These are phyloP conservation scores for Pimpla rufipes DNA, from an alignment of 2,888 invertebrate species.

Conservation along the genomic window DNA sequence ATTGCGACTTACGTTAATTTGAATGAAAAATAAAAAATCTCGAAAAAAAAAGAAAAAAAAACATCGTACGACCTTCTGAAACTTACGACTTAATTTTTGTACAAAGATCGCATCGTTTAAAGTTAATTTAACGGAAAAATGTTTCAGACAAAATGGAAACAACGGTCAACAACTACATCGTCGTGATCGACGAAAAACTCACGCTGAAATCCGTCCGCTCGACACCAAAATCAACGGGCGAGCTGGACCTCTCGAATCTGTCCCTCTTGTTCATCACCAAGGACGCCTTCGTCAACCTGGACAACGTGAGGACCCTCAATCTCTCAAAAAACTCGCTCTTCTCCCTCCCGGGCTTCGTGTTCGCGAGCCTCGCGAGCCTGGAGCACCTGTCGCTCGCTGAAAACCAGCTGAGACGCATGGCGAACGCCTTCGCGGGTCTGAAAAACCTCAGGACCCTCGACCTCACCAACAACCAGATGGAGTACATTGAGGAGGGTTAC, in stretches of 20 bases:
- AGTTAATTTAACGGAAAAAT: too few relatives aligned
- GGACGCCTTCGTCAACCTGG: constrained; percentile 72
- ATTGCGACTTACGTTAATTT: too few relatives aligned
- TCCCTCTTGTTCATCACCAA: constrained; percentile 65
- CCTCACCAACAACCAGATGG: constrained; percentile 71
- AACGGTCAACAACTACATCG: neutral
- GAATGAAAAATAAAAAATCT: too few relatives aligned
- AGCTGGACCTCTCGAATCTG: constrained; percentile 68
- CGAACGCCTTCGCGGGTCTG: constrained; percentile 70
- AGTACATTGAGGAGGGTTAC: neutral
- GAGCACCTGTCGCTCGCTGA: constrained; percentile 71
- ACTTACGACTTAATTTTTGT: too few relatives aligned
- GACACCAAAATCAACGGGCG: neutral
- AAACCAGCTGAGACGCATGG: constrained; percentile 35
- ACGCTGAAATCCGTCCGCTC: neutral
- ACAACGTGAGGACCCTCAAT: constrained; percentile 66
- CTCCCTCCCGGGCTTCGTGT: constrained; percentile 73
- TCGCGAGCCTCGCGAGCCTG: constrained; percentile 74
- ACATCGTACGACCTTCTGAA: too few relatives aligned
- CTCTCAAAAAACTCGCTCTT: constrained; percentile 72
- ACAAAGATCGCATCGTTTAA: too few relatives aligned
- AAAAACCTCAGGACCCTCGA: constrained; percentile 73
- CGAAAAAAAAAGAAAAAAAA: too few relatives aligned
- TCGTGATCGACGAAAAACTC: neutral
- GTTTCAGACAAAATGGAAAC: neutral